Evolutionary conservation across 1,140 invertebrate species (phyloP).

Genomic region (Neodiprion lecontei): DNA sequence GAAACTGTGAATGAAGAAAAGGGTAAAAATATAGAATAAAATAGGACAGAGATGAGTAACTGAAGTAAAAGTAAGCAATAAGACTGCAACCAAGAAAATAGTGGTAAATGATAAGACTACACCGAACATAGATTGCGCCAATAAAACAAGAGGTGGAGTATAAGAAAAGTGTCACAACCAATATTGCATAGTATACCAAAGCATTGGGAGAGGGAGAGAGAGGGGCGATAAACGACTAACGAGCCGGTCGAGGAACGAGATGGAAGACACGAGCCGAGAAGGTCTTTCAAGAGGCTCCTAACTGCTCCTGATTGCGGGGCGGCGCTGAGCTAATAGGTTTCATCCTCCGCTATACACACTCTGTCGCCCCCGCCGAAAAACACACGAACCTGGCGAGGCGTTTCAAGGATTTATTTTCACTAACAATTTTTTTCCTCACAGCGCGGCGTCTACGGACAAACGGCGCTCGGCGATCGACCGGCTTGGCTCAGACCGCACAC

Average conservation of each 20-base stretch:
- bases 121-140: no score
- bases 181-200: no score
- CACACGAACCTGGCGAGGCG: no score
- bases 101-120: no score
- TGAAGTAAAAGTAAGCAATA: no score
- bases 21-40: no score
- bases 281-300: slow-evolving; percentile 17
- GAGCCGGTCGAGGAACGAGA: background rate
- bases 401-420: slow-evolving; percentile 34
- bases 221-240: background rate
- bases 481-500: background rate
- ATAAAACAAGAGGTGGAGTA: no score
- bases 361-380: slow-evolving; percentile 9
- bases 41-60: no score
- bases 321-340: slow-evolving; percentile 39
- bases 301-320: slow-evolving; percentile 36
- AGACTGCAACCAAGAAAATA: no score
- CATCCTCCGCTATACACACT: slow-evolving; percentile 23
- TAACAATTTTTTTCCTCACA: slow-evolving; percentile 30
- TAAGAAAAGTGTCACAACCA: no score
- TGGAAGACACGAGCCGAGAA: background rate
- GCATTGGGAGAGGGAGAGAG: background rate
- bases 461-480: background rate
- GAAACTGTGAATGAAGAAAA: no score
- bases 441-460: no score